phyloP scores from a whole-genome alignment of 2,888 invertebrate genomes.

The Fragum fragum region DNA sequence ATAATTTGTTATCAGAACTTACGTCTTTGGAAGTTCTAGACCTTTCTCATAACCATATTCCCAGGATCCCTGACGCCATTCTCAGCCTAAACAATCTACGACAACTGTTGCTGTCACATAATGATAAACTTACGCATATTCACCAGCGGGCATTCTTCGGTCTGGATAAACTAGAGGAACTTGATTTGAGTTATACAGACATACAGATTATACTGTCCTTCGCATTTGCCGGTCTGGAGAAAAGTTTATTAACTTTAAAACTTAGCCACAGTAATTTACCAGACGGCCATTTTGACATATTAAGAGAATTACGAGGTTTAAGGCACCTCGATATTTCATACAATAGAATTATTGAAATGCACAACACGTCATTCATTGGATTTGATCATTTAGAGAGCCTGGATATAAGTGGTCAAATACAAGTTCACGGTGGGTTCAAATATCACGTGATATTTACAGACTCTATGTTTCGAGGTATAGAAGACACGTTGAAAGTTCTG shows the following conservation, averaged over 20 bases:
- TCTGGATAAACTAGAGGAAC: slow-evolving; percentile 40
- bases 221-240: slow-evolving; percentile 58
- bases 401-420: slow-evolving; percentile 60
- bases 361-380: slow-evolving; percentile 62
- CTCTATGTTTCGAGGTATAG: slow-evolving; percentile 63
- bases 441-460: slow-evolving; percentile 53
- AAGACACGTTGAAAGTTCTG: slow-evolving; percentile 50
- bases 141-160: slow-evolving; percentile 56
- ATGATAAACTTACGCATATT: slow-evolving; percentile 52
- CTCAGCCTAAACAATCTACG: slow-evolving; percentile 45
- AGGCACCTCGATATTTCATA: slow-evolving; percentile 57
- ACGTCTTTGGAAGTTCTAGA: slow-evolving; percentile 51
- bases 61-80: slow-evolving; percentile 51
- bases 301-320: slow-evolving; percentile 47
- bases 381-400: slow-evolving; percentile 57
- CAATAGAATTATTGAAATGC: slow-evolving; percentile 65
- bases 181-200: slow-evolving; percentile 55
- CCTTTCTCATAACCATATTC: slow-evolving; percentile 58
- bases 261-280: slow-evolving; percentile 47
- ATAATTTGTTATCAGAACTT: slow-evolving; percentile 44
- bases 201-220: slow-evolving; percentile 44
- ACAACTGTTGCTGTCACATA: slow-evolving; percentile 50
- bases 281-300: slow-evolving; percentile 58
- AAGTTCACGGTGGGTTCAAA: slow-evolving; percentile 23
- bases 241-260: slow-evolving; percentile 41